phyloP scores from a whole-genome alignment of 2,113 vertebrate species.

The Ahaetulla prasina region DNA sequence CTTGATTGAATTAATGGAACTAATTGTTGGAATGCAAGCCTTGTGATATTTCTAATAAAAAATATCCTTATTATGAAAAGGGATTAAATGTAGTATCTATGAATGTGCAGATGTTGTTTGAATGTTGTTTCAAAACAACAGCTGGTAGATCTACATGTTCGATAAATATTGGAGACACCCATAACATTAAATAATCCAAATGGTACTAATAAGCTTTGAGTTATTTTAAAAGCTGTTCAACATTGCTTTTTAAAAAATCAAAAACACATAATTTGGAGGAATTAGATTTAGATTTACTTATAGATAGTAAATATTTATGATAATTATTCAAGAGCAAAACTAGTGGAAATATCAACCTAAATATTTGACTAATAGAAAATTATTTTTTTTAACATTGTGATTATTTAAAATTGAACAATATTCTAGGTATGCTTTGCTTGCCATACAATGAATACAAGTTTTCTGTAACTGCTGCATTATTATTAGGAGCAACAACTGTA shows the following conservation, averaged over 20 bases:
- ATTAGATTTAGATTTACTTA: conserved; percentile 31
- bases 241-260: conserved; percentile 50
- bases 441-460: neutral
- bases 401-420: neutral
- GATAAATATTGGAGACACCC: conserved; percentile 44
- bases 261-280: conserved; percentile 59
- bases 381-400: neutral
- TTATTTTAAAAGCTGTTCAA: conserved; percentile 57
- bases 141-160: conserved; percentile 44
- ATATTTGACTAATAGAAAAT: neutral
- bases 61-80: neutral
- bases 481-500: neutral
- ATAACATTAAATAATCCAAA: conserved; percentile 56
- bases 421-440: rapidly evolving
- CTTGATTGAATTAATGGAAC: neutral
- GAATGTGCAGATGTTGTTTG: conserved; percentile 1
- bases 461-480: neutral
- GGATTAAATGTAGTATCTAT: conserved; percentile 17
- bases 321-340: neutral
- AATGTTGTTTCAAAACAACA: conserved; percentile 34
- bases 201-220: conserved; percentile 50
- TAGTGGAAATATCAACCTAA: neutral
- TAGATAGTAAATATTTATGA: neutral
- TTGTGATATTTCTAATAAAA: conserved; percentile 2
- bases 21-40: neutral